Evolutionary conservation across 1,140 invertebrate species (phyloP).

Genomic region (Conus betulinus): DNA sequence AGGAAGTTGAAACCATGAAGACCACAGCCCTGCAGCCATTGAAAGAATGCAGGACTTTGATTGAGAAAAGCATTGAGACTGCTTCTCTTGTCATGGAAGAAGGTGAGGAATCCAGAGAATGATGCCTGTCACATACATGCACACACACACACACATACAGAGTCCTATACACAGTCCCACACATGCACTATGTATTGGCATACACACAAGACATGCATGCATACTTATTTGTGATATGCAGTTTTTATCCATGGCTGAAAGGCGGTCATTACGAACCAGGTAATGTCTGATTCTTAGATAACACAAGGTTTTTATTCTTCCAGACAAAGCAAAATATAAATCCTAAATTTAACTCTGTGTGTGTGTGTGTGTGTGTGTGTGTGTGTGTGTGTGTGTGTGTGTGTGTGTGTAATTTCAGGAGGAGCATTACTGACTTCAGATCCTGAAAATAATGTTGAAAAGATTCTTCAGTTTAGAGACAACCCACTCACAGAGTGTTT

Average conservation of each 20-base stretch:
- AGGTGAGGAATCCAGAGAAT: conserved; percentile 43
- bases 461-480: conserved; percentile 64
- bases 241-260: too few relatives aligned
- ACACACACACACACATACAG: neutral
- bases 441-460: conserved; percentile 63
- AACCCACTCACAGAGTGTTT: conserved; percentile 47
- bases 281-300: too few relatives aligned
- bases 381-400: conserved; percentile 17
- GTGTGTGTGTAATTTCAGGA: conserved; percentile 47
- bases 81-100: conserved; percentile 63
- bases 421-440: conserved; percentile 56
- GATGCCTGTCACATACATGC: neutral
- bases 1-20: conserved; percentile 58
- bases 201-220: too few relatives aligned
- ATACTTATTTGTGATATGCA: neutral
- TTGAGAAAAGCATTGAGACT: conserved; percentile 56
- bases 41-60: conserved; percentile 58
- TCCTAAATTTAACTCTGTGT: too few relatives aligned
- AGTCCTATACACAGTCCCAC: too few relatives aligned
- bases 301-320: too few relatives aligned
- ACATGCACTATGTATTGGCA: too few relatives aligned
- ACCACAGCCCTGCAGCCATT: conserved; percentile 55
- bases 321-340: too few relatives aligned
- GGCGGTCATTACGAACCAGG: too few relatives aligned
- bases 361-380: conserved; percentile 4